These are phyloP conservation scores for Mormyrus lacerda DNA, from an alignment of 2,113 vertebrate species.

Conservation along the genomic window DNA sequence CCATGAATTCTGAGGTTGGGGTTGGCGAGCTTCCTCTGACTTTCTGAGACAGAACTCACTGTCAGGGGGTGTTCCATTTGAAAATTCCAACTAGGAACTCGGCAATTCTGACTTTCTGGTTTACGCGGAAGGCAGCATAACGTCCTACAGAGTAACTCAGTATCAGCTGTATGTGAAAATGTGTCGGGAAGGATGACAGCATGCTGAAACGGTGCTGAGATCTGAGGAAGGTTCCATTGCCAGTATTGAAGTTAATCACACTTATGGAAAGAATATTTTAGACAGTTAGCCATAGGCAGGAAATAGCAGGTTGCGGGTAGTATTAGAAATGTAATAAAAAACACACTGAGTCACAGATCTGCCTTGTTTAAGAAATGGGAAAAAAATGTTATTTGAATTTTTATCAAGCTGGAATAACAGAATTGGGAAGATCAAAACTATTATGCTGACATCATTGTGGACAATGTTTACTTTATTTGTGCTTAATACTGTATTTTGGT, in stretches of 20 bases:
- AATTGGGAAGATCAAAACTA: neutral
- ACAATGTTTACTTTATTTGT: neutral
- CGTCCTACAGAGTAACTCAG: neutral
- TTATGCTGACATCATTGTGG: neutral
- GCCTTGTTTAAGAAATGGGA: neutral
- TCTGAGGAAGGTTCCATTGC: conserved; percentile 24
- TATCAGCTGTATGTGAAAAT: neutral
- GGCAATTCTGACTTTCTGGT: no score
- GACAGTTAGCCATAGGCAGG: neutral
- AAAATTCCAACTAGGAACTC: neutral
- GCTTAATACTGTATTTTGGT: neutral
- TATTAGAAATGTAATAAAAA: neutral
- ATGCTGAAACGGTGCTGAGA: neutral
- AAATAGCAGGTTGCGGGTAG: neutral
- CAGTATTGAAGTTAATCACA: conserved; percentile 20
- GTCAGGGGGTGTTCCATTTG: neutral
- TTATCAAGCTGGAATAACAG: neutral
- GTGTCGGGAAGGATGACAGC: neutral
- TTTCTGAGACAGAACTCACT: neutral
- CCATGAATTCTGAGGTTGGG: neutral
- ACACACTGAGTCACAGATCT: neutral
- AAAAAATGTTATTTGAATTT: neutral
- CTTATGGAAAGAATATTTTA: neutral
- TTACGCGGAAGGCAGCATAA: neutral
- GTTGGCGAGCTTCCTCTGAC: neutral